Conservation (phyloP, 1,140 invertebrate species). For the Bradynema listronoti region DNA sequence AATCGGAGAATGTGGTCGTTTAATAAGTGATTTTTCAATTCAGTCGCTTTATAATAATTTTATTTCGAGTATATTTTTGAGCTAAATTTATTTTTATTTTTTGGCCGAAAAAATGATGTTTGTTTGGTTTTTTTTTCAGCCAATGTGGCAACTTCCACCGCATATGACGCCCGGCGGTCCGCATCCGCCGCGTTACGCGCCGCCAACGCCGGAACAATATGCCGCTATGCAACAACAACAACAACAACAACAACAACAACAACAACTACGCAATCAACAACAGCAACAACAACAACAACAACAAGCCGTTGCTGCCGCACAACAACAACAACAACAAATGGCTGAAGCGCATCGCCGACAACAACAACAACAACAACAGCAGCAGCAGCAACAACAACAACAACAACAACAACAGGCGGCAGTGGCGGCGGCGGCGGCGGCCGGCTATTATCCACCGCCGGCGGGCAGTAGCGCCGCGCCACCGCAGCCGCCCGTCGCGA, state of each 20-base stretch:
- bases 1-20: no score
- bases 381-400: constrained; percentile 31
- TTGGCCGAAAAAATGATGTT: no score
- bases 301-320: constrained; percentile 7
- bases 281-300: constrained; percentile 12
- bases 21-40: no score
- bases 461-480: constrained; percentile 1
- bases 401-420: constrained; percentile 24
- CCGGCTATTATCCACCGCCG: constrained; percentile 11
- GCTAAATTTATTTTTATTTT: no score
- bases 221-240: background rate
- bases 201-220: background rate
- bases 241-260: background rate
- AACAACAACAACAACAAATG: constrained; percentile 7
- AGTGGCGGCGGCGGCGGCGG: constrained; percentile 21
- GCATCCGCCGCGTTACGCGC: background rate
- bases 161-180: background rate
- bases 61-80: no score
- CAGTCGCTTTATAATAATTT: no score
- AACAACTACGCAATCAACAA: background rate
- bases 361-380: constrained; percentile 17
- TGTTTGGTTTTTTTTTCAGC: no score
- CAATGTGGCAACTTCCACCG: background rate
- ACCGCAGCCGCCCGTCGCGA: constrained; percentile 14
- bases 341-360: constrained; percentile 8